Base-by-base conservation (phyloP, 2,797 vertebrate genomes). In the Streptopelia turtur region DNA sequence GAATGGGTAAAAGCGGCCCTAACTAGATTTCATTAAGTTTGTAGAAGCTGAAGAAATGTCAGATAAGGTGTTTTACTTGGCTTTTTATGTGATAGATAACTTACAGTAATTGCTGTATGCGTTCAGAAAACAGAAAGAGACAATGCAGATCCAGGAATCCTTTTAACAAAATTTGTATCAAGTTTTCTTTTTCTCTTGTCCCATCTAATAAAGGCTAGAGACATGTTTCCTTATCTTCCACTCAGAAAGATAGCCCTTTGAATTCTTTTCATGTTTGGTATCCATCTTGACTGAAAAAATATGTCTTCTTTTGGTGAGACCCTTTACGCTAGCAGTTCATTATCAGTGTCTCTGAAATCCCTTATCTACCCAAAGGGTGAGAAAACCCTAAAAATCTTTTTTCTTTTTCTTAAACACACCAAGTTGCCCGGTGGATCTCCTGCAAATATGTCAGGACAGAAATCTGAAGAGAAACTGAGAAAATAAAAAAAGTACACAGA, bases 381-480 rank as follows among this genome's bases (percentile, higher is more conserved):
- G 53, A 71, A 72, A 41, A 84, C 21, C 10, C 61, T 71, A 84
- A 63, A 89, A 86, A 59, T 28, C 0, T 11, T 78, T 57, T 66
- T 35, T 31, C 43, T 55, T 70, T 69, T 81, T 49, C 59, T 88
- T 81, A 52, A 77, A 30, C 50, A 59, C 10, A 39, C 5, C 1
- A 3, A 77, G 35, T 77, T 90, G 52, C 11, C 55, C 41, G 59
- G 3, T 69, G 28, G 35, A 17, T 33, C 39, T 60, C 13, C 41
- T 75, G 27, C 49, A 90, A 93, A 30, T 56, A 16, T 1, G 1
- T 78, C 41, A 71, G 70, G 50, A 77, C 11, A 72, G 39, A 71
- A 89, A 81, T 59, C 35, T 64, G 47, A 81, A 83, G 75, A 88
- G 77, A 91, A 94, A 77, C n/a, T 45, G 81, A 93, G 57, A 92